Conservation (phyloP, 2,888 invertebrate genomes). For the Tenthredo distinguenda region DNA sequence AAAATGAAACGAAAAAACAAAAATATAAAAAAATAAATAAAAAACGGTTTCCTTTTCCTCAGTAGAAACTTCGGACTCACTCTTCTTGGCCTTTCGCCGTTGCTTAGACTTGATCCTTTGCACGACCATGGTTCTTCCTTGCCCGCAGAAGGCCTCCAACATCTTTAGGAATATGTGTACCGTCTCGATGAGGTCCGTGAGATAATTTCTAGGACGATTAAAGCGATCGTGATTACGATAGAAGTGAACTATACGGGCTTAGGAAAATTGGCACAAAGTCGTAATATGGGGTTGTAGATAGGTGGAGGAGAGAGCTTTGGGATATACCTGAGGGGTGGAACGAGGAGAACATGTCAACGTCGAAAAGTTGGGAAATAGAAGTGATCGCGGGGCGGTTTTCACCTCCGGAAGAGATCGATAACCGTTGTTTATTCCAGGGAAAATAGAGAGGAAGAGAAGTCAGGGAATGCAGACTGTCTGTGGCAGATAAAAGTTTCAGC, state of each 20-base stretch:
- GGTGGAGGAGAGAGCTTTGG: not conserved
- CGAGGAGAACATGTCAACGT: slow-evolving; percentile 22
- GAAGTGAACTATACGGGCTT: not conserved
- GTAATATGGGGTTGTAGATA: no score
- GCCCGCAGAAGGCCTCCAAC: slow-evolving; percentile 83
- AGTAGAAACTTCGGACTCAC: slow-evolving; percentile 60
- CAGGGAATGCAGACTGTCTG: slow-evolving; percentile 61
- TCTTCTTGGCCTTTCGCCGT: slow-evolving; percentile 63
- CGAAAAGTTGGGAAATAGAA: slow-evolving; percentile 19
- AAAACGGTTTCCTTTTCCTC: not conserved
- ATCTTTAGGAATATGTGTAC: slow-evolving; percentile 95
- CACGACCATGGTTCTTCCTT: slow-evolving; percentile 81
- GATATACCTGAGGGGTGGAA: not conserved
- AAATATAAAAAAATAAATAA: not conserved
- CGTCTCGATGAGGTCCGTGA: slow-evolving; percentile 93
- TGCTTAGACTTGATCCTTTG: slow-evolving; percentile 82
- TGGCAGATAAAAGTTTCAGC: slow-evolving; percentile 70
- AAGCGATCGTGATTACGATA: not conserved
- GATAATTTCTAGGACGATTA: slow-evolving; percentile 82
- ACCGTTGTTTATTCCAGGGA: slow-evolving; percentile 70
- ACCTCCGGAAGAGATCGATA: slow-evolving; percentile 63
- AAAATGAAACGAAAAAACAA: not conserved
- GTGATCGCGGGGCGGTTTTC: not conserved
- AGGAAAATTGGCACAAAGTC: no score
- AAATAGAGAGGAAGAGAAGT: slow-evolving; percentile 50